Evolutionary conservation across 1,140 invertebrate genomes (phyloP).

Genomic region (Pararge aegeria): DNA sequence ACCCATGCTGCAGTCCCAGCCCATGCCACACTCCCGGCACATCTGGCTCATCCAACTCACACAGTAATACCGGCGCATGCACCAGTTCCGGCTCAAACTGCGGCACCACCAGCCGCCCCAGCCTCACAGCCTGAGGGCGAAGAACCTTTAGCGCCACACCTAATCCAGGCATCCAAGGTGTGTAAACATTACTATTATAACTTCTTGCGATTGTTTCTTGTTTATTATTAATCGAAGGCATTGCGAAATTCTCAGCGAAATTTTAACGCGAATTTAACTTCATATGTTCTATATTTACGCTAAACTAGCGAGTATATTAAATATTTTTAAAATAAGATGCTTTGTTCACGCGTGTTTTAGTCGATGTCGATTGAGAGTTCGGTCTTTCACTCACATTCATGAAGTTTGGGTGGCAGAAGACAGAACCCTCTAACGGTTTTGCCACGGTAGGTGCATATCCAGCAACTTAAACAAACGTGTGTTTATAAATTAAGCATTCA

Average conservation of each 20-base stretch:
- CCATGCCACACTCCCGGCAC: not conserved
- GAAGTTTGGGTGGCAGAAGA: no score
- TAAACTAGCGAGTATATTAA: no score
- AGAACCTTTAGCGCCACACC: conserved; percentile 83
- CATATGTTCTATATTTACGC: not conserved
- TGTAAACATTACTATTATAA: conserved; percentile 12
- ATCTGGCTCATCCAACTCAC: conserved; percentile 33
- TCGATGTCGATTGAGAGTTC: no score
- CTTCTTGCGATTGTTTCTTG: conserved; percentile 11
- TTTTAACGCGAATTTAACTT: conserved; percentile 8
- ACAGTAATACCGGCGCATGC: conserved; percentile 46
- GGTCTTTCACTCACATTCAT: no score
- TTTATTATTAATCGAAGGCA: conserved; percentile 6
- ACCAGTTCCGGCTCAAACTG: not conserved
- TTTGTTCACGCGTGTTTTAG: no score
- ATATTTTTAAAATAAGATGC: no score
- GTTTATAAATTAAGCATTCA: no score
- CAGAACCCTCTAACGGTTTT: no score
- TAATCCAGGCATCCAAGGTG: conserved; percentile 88
- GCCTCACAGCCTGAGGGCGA: conserved; percentile 76
- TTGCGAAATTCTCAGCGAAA: conserved; percentile 20
- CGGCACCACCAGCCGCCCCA: conserved; percentile 7
- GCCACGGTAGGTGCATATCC: no score
- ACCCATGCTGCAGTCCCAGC: conserved; percentile 3
- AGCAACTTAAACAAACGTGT: no score